A percentile compares a stretch with the other conserved stretches of the same genome.
These are phyloP conservation scores for Anas bahamensis DNA, from an alignment of 2,797 vertebrate genomes.

Conservation along the genomic window DNA sequence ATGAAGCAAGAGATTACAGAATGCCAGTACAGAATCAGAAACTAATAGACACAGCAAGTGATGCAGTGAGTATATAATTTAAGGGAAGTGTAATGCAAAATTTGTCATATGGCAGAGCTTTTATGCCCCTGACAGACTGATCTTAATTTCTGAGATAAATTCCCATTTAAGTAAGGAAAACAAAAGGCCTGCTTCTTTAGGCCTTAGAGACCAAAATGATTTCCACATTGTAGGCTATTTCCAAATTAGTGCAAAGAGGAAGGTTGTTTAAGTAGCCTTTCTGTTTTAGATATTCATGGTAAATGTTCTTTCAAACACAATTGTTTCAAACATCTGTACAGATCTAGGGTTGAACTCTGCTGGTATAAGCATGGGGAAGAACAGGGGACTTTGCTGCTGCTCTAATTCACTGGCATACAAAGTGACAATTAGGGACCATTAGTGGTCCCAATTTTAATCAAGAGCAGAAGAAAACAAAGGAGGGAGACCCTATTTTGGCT, in stretches of 20 bases:
- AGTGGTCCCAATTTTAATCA: neutral
- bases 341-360: neutral
- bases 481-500: neutral
- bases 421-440: neutral
- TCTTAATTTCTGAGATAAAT: constrained; percentile 67
- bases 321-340: neutral
- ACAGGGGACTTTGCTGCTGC: neutral
- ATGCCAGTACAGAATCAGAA: constrained; percentile 27
- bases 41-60: constrained; percentile 16
- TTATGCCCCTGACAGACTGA: constrained; percentile 46
- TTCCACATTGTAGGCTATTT: constrained; percentile 58
- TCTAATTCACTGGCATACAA: neutral
- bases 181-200: constrained; percentile 53
- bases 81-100: constrained; percentile 46
- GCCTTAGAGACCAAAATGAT: constrained; percentile 47
- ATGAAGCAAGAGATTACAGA: constrained; percentile 4
- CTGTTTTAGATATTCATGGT: constrained; percentile 19
- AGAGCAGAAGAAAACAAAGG: neutral
- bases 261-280: constrained; percentile 29
- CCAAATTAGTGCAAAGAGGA: neutral
- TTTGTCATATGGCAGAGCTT: constrained; percentile 50
- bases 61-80: constrained; percentile 57
- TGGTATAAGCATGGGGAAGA: neutral
- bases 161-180: constrained; percentile 46
- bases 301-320: constrained; percentile 16